Evolutionary conservation across 2,113 vertebrate species (phyloP), one percentile per base, ranked within the genome.

Genomic region (Alectura lathami): DNA sequence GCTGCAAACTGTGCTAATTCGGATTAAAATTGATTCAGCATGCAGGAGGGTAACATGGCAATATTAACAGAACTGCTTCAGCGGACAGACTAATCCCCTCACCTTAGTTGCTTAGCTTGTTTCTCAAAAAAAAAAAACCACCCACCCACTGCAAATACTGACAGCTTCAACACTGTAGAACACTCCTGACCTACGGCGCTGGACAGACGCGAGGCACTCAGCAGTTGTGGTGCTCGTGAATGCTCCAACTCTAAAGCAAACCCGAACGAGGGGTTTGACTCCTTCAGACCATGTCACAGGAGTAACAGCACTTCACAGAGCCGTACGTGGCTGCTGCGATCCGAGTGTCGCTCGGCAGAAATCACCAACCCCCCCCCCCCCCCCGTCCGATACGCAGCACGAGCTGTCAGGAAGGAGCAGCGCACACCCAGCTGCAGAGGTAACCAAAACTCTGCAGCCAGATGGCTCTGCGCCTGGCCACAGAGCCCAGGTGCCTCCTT

Each of bases 61-160:
- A 29, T 3, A 66, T 48, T 3, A 40, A 36, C 2, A 45, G 30
- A 63, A 45, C 23, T 15, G 13, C 42, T 11, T 29, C 43, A 18
- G 36, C 5, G 7, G 40, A 27, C 11, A 40, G 60, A 78, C 15
- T 73, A 85, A 62, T 14, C 77, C 69, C 75, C 70, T 83, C 20
- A 62, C 42, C 53, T 83, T 4, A 42, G 53, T 51, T 86, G 68
- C 43, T 83, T 47, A 8, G 21, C 42, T 56, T 64, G 51, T 9
- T 73, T 51, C 78, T 78, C 83, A 81, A 60, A 84, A 96, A 92
- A 85, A n/a, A n/a, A n/a, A n/a, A n/a, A n/a, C n/a, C n/a, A n/a
- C n/a, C 59, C 91, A 89, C 50, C 56, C 42, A 22, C 74, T 89
- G 50, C 26, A 80, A 87, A 89, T 6, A 75, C 5, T 12, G 53